Conservation (phyloP, 1,140 invertebrate species). For the Eumeta japonica region DNA sequence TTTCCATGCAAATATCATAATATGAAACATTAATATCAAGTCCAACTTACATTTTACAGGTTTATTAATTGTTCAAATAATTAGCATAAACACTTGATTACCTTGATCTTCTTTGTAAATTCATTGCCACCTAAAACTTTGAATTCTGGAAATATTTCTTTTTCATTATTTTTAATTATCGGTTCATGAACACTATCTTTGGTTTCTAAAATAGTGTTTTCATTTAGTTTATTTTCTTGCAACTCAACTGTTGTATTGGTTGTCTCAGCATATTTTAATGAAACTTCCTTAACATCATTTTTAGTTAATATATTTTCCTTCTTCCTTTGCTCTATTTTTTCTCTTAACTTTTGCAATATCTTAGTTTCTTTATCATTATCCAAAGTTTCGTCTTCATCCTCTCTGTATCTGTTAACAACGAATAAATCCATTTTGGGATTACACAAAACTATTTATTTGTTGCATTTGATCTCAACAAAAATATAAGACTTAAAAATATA, state of each 20-base stretch:
- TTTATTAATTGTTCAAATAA: no score
- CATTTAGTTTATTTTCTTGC: no score
- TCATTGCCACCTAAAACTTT: constrained; percentile 56
- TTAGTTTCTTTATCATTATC: constrained; percentile 48
- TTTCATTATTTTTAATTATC: constrained; percentile 12
- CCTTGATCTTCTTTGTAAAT: constrained; percentile 50
- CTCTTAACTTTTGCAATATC: constrained; percentile 60
- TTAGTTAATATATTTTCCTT: constrained; percentile 24
- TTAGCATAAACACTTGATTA: constrained; percentile 15
- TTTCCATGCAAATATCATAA: no score
- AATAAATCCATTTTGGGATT: constrained; percentile 53
- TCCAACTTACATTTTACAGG: no score
- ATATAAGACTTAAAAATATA: no score
- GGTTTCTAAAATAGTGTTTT: no score
- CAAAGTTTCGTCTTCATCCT: constrained; percentile 32
- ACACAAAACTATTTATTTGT: neutral
- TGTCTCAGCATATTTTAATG: no score
- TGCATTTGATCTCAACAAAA: no score
- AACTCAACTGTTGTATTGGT: no score
- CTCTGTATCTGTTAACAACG: constrained; percentile 58
- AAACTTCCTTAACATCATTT: no score
- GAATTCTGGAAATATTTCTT: constrained; percentile 32
- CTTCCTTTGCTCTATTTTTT: constrained; percentile 61
- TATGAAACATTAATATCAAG: no score
- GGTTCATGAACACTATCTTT: no score